These are phyloP conservation scores for Epiblema foenella DNA, from an alignment of 2,888 invertebrate species.

Conservation along the genomic window DNA sequence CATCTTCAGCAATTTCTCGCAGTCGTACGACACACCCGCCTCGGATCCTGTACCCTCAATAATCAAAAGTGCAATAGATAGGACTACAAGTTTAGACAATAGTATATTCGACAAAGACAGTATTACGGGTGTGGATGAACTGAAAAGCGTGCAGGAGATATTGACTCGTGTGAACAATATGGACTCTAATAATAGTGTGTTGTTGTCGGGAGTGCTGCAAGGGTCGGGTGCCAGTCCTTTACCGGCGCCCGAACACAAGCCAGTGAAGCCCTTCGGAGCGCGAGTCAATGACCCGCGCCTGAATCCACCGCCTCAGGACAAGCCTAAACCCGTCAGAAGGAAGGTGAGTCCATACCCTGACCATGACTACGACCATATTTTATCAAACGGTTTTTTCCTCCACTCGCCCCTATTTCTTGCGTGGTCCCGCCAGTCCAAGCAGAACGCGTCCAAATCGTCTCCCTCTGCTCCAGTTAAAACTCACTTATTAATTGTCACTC, in stretches of 20 bases:
- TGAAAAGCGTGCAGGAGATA: constrained; percentile 80
- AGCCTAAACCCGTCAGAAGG: constrained; percentile 81
- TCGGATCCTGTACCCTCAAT: constrained; percentile 78
- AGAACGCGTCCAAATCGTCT: too few species aligned
- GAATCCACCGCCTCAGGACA: constrained; percentile 77
- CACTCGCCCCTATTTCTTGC: too few species aligned
- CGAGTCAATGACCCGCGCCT: constrained; percentile 73
- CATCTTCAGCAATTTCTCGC: constrained; percentile 75
- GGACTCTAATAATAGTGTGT: constrained; percentile 81
- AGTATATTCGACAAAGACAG: constrained; percentile 75
- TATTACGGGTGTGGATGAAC: constrained; percentile 73
- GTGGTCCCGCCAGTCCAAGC: too few species aligned
- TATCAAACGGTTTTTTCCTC: too few species aligned
- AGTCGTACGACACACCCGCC: constrained; percentile 65
- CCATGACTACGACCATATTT: too few species aligned
- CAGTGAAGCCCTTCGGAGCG: constrained; percentile 48
- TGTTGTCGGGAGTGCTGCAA: constrained; percentile 77
- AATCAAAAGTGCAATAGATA: constrained; percentile 82
- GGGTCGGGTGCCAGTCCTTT: constrained; percentile 60
- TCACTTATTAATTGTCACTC: too few species aligned
- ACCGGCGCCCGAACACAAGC: constrained; percentile 54
- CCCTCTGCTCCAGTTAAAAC: too few species aligned
- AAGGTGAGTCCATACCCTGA: constrained; percentile 68
- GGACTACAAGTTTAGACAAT: constrained; percentile 79
- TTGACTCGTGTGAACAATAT: constrained; percentile 81